Evolutionary conservation across 2,888 invertebrate species (phyloP).

Genomic region (Rhagonycha lutea): DNA sequence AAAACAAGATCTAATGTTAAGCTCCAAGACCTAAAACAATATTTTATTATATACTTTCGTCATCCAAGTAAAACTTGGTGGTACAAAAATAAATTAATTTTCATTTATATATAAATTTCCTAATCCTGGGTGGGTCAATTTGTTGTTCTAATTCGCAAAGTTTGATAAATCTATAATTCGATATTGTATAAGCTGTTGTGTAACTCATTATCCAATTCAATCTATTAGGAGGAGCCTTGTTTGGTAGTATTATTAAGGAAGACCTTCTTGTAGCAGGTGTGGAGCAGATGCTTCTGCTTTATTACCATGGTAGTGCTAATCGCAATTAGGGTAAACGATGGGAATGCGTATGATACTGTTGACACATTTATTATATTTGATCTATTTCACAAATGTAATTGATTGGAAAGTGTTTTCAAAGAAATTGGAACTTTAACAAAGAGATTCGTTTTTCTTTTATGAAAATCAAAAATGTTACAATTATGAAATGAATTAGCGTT

Average conservation of each 20-base stretch:
- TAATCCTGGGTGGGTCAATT: not conserved
- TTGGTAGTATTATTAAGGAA: slow-evolving; percentile 19
- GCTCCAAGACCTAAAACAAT: not conserved
- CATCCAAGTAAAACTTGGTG: not conserved
- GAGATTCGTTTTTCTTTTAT: no score
- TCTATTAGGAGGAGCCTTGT: slow-evolving; percentile 13
- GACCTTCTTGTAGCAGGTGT: slow-evolving; percentile 28
- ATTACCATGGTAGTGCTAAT: slow-evolving; percentile 27
- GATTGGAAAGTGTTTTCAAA: not conserved
- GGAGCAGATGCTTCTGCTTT: slow-evolving; percentile 30
- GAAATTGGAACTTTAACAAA: no score
- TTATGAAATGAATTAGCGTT: not conserved
- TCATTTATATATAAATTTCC: not conserved
- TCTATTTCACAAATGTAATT: not conserved
- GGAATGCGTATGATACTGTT: not conserved
- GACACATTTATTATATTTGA: not conserved
- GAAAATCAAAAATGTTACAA: no score
- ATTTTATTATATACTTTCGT: not conserved
- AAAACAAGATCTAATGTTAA: not conserved
- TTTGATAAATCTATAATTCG: not conserved
- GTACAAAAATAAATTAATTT: not conserved
- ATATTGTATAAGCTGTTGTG: slow-evolving; percentile 4
- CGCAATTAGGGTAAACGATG: slow-evolving; percentile 30
- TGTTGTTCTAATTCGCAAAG: not conserved
- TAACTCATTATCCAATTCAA: slow-evolving; percentile 16